Percentiles rank a stretch among this genome's conserved stretches.
Conservation (phyloP, 2,797 vertebrate species). For the Rhincodon typus region DNA sequence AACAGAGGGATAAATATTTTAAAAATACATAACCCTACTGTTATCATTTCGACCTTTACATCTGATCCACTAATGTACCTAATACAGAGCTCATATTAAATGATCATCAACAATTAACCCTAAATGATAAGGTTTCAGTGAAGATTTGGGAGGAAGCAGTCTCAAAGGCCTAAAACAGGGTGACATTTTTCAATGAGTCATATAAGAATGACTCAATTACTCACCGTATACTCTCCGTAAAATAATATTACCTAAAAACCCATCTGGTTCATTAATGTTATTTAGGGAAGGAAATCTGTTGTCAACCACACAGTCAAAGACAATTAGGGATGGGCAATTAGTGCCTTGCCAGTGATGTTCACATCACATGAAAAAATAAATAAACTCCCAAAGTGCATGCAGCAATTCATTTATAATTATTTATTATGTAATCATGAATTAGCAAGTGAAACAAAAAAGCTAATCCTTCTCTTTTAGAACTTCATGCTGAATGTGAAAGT, state of each 20-base stretch:
- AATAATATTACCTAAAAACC: neutral
- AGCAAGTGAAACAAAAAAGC: neutral
- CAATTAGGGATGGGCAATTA: too few species aligned
- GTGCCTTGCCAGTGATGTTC: too few species aligned
- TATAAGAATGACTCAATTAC: neutral
- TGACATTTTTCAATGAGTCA: neutral
- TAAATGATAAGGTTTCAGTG: neutral
- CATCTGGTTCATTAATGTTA: too few species aligned
- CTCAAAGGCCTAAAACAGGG: neutral
- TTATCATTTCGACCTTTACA: neutral
- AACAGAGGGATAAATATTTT: neutral
- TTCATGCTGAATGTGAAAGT: neutral
- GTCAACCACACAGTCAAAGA: too few species aligned
- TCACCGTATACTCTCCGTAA: neutral
- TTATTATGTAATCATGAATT: neutral
- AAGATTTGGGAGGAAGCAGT: neutral
- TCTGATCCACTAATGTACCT: neutral
- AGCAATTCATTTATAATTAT: neutral
- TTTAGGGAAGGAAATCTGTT: too few species aligned
- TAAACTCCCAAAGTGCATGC: neutral
- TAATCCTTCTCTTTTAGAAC: neutral
- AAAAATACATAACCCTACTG: neutral
- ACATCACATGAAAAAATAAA: too few species aligned
- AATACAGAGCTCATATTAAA: neutral
- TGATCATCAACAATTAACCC: neutral